Percentiles rank a stretch among this genome's conserved stretches.
Conservation (phyloP, 2,113 vertebrate species). For the Gobius niger region DNA sequence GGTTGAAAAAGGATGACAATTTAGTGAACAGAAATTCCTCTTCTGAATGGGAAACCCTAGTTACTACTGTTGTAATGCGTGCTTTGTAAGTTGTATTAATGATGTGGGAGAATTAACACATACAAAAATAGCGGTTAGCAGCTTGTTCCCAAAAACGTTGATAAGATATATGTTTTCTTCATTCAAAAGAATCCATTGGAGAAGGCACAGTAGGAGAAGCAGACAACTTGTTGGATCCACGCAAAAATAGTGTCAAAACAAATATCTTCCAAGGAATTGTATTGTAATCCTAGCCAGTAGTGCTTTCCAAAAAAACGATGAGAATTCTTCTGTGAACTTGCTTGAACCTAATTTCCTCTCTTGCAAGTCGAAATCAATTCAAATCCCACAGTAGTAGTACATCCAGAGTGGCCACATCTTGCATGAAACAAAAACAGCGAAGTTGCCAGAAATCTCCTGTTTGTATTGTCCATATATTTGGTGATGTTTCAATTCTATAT, state of each 20-base stretch:
- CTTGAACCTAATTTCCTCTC: not conserved
- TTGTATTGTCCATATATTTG: conserved; percentile 8
- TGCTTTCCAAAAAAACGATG: not conserved
- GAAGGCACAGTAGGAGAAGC: not conserved
- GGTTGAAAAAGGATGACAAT: not conserved
- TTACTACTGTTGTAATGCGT: no score
- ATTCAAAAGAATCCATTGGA: not conserved
- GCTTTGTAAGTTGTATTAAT: no score
- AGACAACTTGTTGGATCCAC: not conserved
- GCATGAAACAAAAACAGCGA: conserved; percentile 4
- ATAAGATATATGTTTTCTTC: not conserved
- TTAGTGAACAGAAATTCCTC: not conserved
- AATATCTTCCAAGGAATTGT: not conserved
- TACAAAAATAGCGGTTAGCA: not conserved
- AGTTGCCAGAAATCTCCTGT: conserved; percentile 11
- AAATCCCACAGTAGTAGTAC: not conserved
- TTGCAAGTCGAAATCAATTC: not conserved
- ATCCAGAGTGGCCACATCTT: conserved; percentile 27
- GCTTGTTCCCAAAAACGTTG: not conserved
- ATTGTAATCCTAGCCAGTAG: not conserved
- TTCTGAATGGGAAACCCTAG: no score
- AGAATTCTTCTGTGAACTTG: not conserved
- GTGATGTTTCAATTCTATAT: conserved; percentile 33
- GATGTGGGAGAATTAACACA: not conserved
- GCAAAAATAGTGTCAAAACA: not conserved